phyloP scores from a whole-genome alignment of 1,140 invertebrate genomes.

The Caenorhabditis remanei region DNA sequence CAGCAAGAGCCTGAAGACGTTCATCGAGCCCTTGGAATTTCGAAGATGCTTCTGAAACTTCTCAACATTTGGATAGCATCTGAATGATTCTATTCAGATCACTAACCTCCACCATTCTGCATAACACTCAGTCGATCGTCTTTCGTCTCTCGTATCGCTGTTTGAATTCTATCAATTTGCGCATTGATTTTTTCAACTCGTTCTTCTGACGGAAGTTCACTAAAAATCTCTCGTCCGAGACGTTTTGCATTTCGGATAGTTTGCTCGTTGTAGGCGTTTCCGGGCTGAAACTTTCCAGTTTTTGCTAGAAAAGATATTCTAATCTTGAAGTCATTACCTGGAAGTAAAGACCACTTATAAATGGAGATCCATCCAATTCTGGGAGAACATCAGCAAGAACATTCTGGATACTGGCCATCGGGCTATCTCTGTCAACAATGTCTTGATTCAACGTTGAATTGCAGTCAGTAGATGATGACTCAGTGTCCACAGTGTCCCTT shows the following conservation, averaged over 20 bases:
- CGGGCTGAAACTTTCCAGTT: conserved; percentile 77
- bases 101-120: conserved; percentile 82
- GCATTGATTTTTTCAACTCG: conserved; percentile 78
- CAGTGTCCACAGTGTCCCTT: conserved; percentile 22
- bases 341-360: conserved; percentile 66
- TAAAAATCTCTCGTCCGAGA: conserved; percentile 85
- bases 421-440: conserved; percentile 13
- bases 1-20: conserved; percentile 84
- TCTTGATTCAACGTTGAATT: conserved; percentile 21
- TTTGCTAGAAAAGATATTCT: conserved; percentile 63
- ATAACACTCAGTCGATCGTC: conserved; percentile 78
- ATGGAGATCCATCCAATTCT: conserved; percentile 51
- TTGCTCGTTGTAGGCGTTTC: conserved; percentile 82
- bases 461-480: conserved; percentile 40
- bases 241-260: conserved; percentile 86
- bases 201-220: conserved; percentile 78
- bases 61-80: conserved; percentile 65
- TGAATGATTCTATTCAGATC: conserved; percentile 81
- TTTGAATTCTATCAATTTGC: conserved; percentile 70
- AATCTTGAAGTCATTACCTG: conserved; percentile 41
- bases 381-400: conserved; percentile 57
- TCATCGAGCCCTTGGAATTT: conserved; percentile 79
- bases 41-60: conserved; percentile 76
- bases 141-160: conserved; percentile 82
- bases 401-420: conserved; percentile 56